Percentiles rank a stretch among this genome's conserved stretches.
Evolutionary conservation across 1,140 invertebrate species (phyloP).

Genomic region (Drosophila nannoptera): DNA sequence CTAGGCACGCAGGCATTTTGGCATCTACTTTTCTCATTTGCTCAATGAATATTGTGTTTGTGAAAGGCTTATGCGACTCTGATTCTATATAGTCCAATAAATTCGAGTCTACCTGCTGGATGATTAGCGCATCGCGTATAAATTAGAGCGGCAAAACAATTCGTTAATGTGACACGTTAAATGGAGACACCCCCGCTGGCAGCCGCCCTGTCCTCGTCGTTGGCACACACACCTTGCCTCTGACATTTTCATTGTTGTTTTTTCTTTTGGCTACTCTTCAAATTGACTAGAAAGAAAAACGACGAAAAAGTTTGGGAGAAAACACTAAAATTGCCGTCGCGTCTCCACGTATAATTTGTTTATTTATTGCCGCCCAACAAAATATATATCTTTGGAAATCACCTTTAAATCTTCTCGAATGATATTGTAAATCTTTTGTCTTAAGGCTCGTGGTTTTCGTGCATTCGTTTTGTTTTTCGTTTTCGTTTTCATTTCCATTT

Average conservation of each 20-base stretch:
- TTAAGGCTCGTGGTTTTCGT: slow-evolving; percentile 64
- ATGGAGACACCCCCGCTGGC: slow-evolving; percentile 36
- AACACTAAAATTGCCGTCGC: slow-evolving; percentile 49
- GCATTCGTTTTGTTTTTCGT: slow-evolving; percentile 37
- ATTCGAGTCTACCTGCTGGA: slow-evolving; percentile 57
- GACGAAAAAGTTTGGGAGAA: slow-evolving; percentile 4
- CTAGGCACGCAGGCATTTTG: not conserved
- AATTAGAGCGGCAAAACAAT: slow-evolving; percentile 63
- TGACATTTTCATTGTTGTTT: not conserved
- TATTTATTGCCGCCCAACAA: slow-evolving; percentile 76
- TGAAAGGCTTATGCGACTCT: slow-evolving; percentile 53
- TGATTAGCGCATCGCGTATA: slow-evolving; percentile 56
- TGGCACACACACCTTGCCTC: slow-evolving; percentile 3
- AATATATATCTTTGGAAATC: slow-evolving; percentile 78
- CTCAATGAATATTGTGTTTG: slow-evolving; percentile 59
- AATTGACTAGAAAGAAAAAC: slow-evolving; percentile 62
- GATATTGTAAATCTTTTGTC: slow-evolving; percentile 78
- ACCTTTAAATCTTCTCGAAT: slow-evolving; percentile 76
- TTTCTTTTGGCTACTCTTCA: slow-evolving; percentile 29
- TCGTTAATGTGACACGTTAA: slow-evolving; percentile 77
- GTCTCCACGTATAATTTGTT: slow-evolving; percentile 58
- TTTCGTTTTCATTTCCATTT: slow-evolving; percentile 27
- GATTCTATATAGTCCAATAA: slow-evolving; percentile 60
- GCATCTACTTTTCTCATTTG: slow-evolving; percentile 23
- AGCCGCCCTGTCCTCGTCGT: not conserved